Base-by-base conservation (phyloP, 2,113 vertebrate genomes). In the Empidonax traillii region DNA sequence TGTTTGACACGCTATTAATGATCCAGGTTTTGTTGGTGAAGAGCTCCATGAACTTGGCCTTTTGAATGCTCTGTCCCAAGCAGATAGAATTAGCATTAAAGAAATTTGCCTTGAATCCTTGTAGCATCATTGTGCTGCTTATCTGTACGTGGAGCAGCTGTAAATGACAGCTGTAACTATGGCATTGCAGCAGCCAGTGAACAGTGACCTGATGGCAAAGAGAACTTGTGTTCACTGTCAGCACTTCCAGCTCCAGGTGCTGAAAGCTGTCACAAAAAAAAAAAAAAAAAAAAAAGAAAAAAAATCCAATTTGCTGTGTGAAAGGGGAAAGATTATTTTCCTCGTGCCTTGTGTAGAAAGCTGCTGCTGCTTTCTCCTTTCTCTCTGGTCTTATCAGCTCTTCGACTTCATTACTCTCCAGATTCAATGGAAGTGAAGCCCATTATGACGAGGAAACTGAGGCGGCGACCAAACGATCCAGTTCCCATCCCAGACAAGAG, bases 391-490 rank as follows among this genome's bases (percentile, higher is more conserved):
- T 97, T 89, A 94, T 39, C 51, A 82, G 53, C 71, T 82, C 33
- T 84, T 51, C 69, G 49, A 56, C 96, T 96, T 58, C 41, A 7
- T 97, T 96, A 35, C 81, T 91, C 46, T 28, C 7, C 96, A 99
- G 99, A 99, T 98, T 99, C 99, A 19, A 99, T 99, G 99, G 99
- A 99, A 89, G 99, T 99, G 85, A 99, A 99, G 90, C 99, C 99
- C 2, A 99, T 99, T 94, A 99, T 99, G 99, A 99, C 99, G 8
- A 98, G 99, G 55, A 99, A 99, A 85, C 95, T 99, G 93, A 98
- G 99, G 92, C 97, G 99, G 53, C 97, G 99, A 77, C 99, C 99
- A 7, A 99, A 99, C 2, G 99, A 99, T 97, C 99, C 99, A 1
- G 99, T 99, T 55, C 99, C 99, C 11, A 99, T 99, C 90, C 99